Base-by-base conservation (phyloP, 2,888 invertebrate genomes). In the Scaeva pyrastri region DNA sequence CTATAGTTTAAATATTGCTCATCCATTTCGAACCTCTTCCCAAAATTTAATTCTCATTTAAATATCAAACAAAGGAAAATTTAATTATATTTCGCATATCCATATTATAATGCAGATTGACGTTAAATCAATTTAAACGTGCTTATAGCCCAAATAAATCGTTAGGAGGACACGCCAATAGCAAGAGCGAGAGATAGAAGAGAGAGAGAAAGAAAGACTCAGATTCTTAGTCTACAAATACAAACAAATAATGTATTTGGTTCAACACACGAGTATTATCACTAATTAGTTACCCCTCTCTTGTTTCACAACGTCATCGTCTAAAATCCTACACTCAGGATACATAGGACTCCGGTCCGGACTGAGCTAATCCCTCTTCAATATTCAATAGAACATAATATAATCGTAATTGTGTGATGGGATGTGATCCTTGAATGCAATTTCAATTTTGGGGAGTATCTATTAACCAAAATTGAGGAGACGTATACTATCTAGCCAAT, bases 341-440 rank as follows among this genome's bases (percentile, higher is more conserved):
- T 7, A 31, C 7, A 12, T 26, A n/a, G 8, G 12, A 21, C 58
- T 10, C 14, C 39, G 39, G 26, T 10, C 14, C 39, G 39, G 26
- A 16, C 58, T 36, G 26, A 31, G 66, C 48, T 83, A 83, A 72
- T 78, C 83, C 58, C 73, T 73, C 68, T 73, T 78, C 83, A 78
- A 78, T 73, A 78, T 83, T 78, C 77, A 19, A 77, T 68, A 41
- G 77, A 62, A 83, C 73, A 83, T 52, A 62, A 60, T 62, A 60
- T 62, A 62, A 70, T 60, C 62, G 55, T 74, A 70, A 78, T 83
- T 78, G 55, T 56, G 45, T 48, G 60, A 73, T 82, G 72, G 50
- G 66, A 82, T 77, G 72, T 73, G 78, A 83, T 83, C 71, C 83
- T 78, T 78, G 83, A 78, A 70, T 71, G 83, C 60, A 83, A 62